Evolutionary conservation across 2,113 vertebrate species (phyloP).

Genomic region (Microcebus tavaratra): DNA sequence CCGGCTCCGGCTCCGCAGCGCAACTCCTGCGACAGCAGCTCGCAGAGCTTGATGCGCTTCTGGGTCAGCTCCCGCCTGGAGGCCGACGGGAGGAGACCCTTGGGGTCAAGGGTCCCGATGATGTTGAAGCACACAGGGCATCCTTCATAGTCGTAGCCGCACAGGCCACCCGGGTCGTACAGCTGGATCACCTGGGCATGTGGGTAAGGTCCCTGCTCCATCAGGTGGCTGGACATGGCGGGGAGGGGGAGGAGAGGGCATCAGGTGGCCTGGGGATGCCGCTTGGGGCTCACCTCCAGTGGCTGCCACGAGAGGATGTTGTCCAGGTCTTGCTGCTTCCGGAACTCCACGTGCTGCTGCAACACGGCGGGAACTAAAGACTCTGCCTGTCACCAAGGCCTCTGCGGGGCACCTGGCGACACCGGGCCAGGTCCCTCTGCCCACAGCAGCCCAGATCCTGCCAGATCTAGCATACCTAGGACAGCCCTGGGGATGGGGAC

Average conservation of each 20-base stretch:
- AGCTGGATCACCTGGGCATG: constrained; percentile 88
- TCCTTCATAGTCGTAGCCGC: constrained; percentile 91
- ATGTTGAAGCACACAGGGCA: constrained; percentile 93
- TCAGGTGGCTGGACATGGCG: not conserved
- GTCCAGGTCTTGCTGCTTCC: constrained; percentile 90
- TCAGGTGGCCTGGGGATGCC: not conserved
- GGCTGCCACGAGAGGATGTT: constrained; percentile 89
- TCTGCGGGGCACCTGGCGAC: not conserved
- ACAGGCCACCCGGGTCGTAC: constrained; percentile 92
- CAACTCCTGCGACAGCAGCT: constrained; percentile 86
- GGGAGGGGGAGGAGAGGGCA: fast-evolving
- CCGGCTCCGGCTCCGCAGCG: constrained; percentile 85
- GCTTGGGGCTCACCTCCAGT: constrained; percentile 87
- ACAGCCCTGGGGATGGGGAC: not conserved
- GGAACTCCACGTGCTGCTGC: constrained; percentile 90
- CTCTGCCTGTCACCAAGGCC: not conserved
- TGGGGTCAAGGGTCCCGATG: constrained; percentile 92
- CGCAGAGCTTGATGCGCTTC: constrained; percentile 91
- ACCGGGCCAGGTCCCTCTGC: not conserved
- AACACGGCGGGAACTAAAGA: not conserved
- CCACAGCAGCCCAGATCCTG: not conserved
- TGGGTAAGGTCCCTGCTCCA: fast-evolving
- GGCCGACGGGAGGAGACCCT: constrained; percentile 93
- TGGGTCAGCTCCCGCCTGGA: constrained; percentile 95
- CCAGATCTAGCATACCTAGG: not conserved